These are phyloP conservation scores for Bombylius discolor DNA, from an alignment of 2,888 invertebrate genomes.

Conservation along the genomic window DNA sequence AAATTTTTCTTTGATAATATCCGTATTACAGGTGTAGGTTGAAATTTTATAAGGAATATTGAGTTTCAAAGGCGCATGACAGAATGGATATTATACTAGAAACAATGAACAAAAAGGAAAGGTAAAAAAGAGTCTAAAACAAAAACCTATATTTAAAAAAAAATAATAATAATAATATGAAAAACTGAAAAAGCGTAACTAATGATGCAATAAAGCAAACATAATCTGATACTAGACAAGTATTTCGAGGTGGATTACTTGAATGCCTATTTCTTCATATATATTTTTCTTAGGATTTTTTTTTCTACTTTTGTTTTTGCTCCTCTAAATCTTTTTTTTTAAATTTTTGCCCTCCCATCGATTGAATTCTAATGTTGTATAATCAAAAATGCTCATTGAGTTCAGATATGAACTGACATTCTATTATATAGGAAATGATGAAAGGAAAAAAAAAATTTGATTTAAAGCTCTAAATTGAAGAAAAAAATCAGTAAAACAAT, in stretches of 20 bases:
- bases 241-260: background rate
- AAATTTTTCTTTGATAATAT: background rate
- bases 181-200: background rate
- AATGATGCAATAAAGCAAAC: background rate
- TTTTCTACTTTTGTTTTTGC: no score
- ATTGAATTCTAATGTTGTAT: background rate
- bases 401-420: background rate
- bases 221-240: background rate
- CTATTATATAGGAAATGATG: background rate
- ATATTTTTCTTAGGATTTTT: no score
- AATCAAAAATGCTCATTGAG: background rate
- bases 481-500: background rate
- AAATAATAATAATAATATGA: no score
- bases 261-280: background rate
- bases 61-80: background rate
- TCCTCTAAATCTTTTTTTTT: background rate
- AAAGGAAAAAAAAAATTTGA: background rate
- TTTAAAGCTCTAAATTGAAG: background rate
- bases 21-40: background rate
- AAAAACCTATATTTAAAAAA: no score
- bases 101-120: no score
- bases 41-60: background rate
- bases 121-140: no score
- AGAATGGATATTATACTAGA: background rate
- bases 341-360: background rate